phyloP scores from a whole-genome alignment of 1,140 invertebrate genomes.

The Pantala flavescens region DNA sequence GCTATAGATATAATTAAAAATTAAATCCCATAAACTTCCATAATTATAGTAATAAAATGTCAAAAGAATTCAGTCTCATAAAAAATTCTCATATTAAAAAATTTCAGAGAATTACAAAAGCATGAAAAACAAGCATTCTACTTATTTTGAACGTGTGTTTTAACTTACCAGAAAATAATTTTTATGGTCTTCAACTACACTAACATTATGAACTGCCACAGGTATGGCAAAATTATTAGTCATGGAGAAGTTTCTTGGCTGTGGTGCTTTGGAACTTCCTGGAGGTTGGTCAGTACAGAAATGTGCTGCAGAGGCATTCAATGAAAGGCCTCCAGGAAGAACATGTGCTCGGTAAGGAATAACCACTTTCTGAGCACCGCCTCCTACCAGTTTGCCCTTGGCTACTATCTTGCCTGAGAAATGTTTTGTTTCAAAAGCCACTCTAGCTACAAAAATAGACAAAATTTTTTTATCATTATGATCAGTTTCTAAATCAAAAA shows the following conservation, averaged over 20 bases:
- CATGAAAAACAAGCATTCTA: too few relatives aligned
- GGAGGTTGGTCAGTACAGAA: slow-evolving; percentile 42
- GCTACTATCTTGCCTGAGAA: slow-evolving; percentile 56
- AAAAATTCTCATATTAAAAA: too few relatives aligned
- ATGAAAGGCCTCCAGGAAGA: slow-evolving; percentile 43
- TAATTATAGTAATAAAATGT: too few relatives aligned
- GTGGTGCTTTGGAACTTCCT: slow-evolving; percentile 20
- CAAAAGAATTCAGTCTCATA: too few relatives aligned
- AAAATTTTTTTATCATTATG: too few relatives aligned
- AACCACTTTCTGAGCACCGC: slow-evolving; percentile 45
- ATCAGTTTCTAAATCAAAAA: neutral
- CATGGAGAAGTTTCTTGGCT: slow-evolving; percentile 45
- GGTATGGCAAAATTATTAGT: slow-evolving; percentile 60
- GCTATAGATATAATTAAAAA: too few relatives aligned
- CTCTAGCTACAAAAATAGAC: slow-evolving; percentile 39
- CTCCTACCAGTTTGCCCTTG: slow-evolving; percentile 45
- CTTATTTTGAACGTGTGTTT: neutral
- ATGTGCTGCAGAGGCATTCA: slow-evolving; percentile 41
- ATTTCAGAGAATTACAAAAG: too few relatives aligned
- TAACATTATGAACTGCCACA: slow-evolving; percentile 56
- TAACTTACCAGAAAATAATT: slow-evolving; percentile 45
- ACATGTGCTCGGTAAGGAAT: slow-evolving; percentile 47
- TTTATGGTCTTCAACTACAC: slow-evolving; percentile 47
- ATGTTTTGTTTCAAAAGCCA: slow-evolving; percentile 41
- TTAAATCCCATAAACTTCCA: too few relatives aligned